Base-by-base conservation (phyloP, 2,888 invertebrate genomes). In the Graphium colonna region DNA sequence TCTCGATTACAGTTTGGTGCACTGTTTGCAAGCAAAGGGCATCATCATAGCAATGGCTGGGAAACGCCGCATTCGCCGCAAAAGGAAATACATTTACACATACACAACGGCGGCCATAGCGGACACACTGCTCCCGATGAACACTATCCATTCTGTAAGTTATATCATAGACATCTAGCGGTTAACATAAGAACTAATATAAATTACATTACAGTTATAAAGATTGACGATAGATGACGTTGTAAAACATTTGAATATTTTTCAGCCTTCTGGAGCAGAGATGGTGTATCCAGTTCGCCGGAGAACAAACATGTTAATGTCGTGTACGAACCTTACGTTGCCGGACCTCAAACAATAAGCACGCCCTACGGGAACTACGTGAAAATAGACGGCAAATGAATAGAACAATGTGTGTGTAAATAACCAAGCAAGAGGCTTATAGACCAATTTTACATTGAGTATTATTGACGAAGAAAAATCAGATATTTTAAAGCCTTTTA, bases 51-150 rank as follows among this genome's bases (percentile, higher is more conserved):
- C 9, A 36, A 7, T 13, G 74, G 69, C n/a, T 82, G 82, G 79
- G 75, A 79, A 26, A 60, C 67, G 1, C 60, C 69, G 0, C 76
- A 68, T 15, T 1, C 40, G 1, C 53, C 49, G 1, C 79, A 84
- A 60, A 90, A 90, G 58, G 89, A 90, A 56, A 84, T 90, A 1
- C 90, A 90, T 36, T 69, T 90, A 0, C 90, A 90, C 62, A 87
- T 90, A 10, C 89, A 89, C 56, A 85, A 82, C 12, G 74, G 75
- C 0, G n/a, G 21, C 21, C 76, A 76, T 0, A 62, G 68, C 3
- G 53, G 53, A 31, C 61, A 63, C 4, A 67, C 67, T 0, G 68
- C 55, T 0, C 54, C 60, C 9, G 61, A 67, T 7, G 68, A 67
- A 7, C 61, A 68, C 0, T 67, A 61, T 26, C 60, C 65, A 7